phyloP scores from a whole-genome alignment of 2,797 vertebrate genomes.

The Hirundo rustica region DNA sequence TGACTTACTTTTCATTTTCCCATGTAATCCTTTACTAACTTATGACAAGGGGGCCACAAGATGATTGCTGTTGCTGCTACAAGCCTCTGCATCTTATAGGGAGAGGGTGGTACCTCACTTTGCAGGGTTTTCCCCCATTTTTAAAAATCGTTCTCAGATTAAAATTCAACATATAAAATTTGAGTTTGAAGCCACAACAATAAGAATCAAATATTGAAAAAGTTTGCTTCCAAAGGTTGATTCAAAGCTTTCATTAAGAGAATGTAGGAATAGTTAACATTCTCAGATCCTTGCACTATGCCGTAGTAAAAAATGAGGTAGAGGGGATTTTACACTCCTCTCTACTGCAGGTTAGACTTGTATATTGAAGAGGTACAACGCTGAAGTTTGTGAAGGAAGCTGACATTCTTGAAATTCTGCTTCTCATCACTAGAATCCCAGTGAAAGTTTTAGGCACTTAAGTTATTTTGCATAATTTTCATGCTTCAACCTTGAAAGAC shows the following conservation, averaged over 20 bases:
- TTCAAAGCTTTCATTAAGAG: background rate
- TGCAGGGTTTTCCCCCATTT: accelerated
- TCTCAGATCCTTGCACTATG: background rate
- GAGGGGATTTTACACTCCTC: background rate
- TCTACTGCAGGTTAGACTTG: background rate
- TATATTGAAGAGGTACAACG: background rate
- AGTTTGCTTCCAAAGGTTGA: background rate
- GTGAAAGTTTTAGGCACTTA: background rate
- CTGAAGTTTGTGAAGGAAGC: background rate
- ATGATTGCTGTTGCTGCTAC: background rate
- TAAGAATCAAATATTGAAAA: background rate
- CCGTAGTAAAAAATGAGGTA: background rate
- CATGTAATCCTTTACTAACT: background rate
- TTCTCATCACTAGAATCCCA: background rate
- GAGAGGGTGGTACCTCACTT: background rate
- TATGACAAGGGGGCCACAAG: background rate
- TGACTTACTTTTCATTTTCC: background rate
- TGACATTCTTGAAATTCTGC: background rate
- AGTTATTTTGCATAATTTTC: background rate
- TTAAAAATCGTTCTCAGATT: background rate
- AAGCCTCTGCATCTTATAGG: background rate
- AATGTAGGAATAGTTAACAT: background rate
- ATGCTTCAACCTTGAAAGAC: background rate
- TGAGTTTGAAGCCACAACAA: background rate
- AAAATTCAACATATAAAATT: background rate